Evolutionary conservation across 2,888 invertebrate species (phyloP).

Genomic region (Neuroscelio doddi): DNA sequence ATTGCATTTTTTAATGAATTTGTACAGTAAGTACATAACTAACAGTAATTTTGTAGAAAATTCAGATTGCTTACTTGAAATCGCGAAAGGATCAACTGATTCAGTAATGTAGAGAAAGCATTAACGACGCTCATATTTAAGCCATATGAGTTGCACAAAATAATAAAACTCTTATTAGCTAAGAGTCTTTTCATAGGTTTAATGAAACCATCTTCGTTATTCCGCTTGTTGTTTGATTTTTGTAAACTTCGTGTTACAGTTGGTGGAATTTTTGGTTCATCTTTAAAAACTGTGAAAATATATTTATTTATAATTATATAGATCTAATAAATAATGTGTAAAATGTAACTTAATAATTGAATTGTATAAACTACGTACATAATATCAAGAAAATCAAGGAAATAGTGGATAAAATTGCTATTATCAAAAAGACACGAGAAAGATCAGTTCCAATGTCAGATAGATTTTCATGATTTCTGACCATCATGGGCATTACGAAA

Average conservation of each 20-base stretch:
- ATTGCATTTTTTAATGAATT: no score
- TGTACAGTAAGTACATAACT: no score
- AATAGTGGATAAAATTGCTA: constrained; percentile 73
- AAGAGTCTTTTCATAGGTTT: constrained; percentile 73
- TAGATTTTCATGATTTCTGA: constrained; percentile 71
- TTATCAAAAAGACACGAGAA: constrained; percentile 56
- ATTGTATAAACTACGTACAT: constrained; percentile 66
- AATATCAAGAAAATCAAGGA: constrained; percentile 75
- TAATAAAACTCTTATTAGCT: constrained; percentile 74
- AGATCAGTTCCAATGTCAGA: constrained; percentile 72
- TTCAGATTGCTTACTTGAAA: constrained; percentile 67
- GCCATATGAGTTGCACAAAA: constrained; percentile 78
- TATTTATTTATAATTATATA: neutral
- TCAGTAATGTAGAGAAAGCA: constrained; percentile 79
- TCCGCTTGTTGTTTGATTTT: constrained; percentile 46
- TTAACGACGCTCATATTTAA: constrained; percentile 84
- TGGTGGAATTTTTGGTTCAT: constrained; percentile 75
- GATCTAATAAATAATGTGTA: neutral
- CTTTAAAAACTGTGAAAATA: constrained; percentile 73
- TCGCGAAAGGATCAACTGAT: constrained; percentile 71
- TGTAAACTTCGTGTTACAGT: constrained; percentile 68
- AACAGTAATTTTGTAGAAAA: no score
- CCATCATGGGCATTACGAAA: constrained; percentile 77
- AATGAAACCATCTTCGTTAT: constrained; percentile 49
- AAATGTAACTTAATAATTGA: neutral